Percentiles rank a stretch among this genome's conserved stretches.
Conservation (phyloP, 2,888 invertebrate species). For the Limulus polyphemus region DNA sequence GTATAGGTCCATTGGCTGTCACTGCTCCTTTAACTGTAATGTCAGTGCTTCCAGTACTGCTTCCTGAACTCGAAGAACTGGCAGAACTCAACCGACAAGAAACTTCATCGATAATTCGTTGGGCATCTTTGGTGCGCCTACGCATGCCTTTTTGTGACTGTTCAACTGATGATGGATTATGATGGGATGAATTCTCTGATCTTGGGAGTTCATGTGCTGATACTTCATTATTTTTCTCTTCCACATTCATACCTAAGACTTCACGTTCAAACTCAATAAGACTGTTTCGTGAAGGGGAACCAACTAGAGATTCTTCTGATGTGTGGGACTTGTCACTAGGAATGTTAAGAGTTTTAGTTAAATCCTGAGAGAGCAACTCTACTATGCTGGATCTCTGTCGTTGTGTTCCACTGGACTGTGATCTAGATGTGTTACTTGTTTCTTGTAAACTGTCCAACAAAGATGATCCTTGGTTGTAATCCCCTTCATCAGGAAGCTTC, state of each 20-base stretch:
- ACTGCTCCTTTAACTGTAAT: conserved; percentile 2
- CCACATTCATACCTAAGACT: conserved; percentile 4
- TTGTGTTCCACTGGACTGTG: conserved; percentile 2
- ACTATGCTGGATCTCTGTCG: conserved; percentile 19
- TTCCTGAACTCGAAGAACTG: conserved; percentile 45
- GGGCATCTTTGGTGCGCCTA: neutral
- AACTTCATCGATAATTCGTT: neutral
- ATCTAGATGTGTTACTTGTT: conserved; percentile 5
- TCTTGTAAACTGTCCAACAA: conserved; percentile 20
- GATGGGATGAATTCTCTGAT: conserved; percentile 5
- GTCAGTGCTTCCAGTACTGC: conserved; percentile 7
- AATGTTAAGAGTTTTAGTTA: conserved; percentile 19
- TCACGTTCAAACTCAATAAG: conserved; percentile 21
- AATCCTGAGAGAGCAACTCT: conserved; percentile 23
- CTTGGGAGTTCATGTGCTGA: conserved; percentile 1
- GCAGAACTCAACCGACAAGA: conserved; percentile 42
- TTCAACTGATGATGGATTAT: neutral
- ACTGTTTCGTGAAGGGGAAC: conserved; percentile 7
- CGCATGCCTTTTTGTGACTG: neutral
- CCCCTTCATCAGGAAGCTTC: conserved; percentile 23
- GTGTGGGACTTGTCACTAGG: conserved; percentile 1
- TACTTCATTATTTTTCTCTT: neutral
- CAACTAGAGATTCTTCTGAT: conserved; percentile 4
- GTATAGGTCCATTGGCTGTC: too few relatives aligned
- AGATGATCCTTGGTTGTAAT: conserved; percentile 13